Conservation (phyloP, 1,140 invertebrate genomes). For the Streblospio benedicti region DNA sequence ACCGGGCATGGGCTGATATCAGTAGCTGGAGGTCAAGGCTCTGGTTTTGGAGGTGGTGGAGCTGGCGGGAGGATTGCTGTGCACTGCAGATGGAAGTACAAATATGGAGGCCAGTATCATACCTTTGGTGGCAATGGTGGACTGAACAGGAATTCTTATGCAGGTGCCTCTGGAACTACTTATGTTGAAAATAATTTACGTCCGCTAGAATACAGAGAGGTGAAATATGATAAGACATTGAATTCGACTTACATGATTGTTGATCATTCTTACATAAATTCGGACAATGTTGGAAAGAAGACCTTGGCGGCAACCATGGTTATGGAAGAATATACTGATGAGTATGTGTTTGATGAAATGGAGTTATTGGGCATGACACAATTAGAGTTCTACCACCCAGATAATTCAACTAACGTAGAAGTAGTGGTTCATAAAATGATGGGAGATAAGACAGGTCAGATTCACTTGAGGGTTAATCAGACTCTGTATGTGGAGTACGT, state of each 20-base stretch:
- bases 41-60: slow-evolving; percentile 28
- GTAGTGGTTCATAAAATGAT: neutral
- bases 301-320: neutral
- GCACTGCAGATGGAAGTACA: slow-evolving; percentile 29
- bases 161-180: slow-evolving; percentile 31
- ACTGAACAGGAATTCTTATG: slow-evolving; percentile 13
- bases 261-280: slow-evolving; percentile 2
- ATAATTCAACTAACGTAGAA: neutral
- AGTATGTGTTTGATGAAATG: slow-evolving; percentile 7
- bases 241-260: neutral
- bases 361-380: neutral
- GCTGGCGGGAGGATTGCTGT: slow-evolving; percentile 30
- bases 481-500: neutral
- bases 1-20: slow-evolving; percentile 32
- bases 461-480: neutral
- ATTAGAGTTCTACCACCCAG: neutral
- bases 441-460: neutral
- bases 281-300: neutral
- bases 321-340: neutral
- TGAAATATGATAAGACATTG: slow-evolving; percentile 26
- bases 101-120: slow-evolving; percentile 30
- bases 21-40: slow-evolving; percentile 29
- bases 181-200: slow-evolving; percentile 31
- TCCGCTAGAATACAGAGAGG: slow-evolving; percentile 30
- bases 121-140: slow-evolving; percentile 31